These are phyloP conservation scores for Mesorhabditis sp. DNA, from an alignment of 2,888 invertebrate species.

Conservation along the genomic window DNA sequence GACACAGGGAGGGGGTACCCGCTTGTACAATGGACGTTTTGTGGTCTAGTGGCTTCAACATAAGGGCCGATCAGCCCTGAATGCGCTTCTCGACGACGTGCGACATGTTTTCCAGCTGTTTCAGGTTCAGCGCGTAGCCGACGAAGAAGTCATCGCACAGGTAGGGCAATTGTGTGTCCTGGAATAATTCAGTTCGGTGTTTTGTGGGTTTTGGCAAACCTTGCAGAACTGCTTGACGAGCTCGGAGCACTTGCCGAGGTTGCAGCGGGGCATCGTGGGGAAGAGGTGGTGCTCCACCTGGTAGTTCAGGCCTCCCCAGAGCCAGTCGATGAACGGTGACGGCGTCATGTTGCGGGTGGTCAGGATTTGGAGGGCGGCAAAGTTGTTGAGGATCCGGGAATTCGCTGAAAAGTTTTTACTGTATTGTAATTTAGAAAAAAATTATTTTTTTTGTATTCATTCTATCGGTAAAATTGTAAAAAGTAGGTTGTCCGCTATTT, in stretches of 20 bases:
- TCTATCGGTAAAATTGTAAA: too few species aligned
- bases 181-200: background rate
- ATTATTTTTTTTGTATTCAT: too few species aligned
- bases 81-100: constrained; percentile 26
- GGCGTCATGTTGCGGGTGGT: constrained; percentile 56
- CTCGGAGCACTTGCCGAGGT: constrained; percentile 38
- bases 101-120: constrained; percentile 49
- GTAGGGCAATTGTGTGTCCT: constrained; percentile 43
- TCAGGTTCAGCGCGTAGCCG: constrained; percentile 45
- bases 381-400: constrained; percentile 53
- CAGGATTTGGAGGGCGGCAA: constrained; percentile 54
- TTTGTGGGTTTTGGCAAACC: constrained; percentile 7
- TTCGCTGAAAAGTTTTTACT: constrained; percentile 34
- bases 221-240: constrained; percentile 48
- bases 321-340: constrained; percentile 52
- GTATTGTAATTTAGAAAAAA: background rate
- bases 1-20: constrained; percentile 19
- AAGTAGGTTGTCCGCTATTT: too few species aligned
- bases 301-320: constrained; percentile 57
- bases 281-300: constrained; percentile 56
- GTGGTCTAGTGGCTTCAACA: too few species aligned
- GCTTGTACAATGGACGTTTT: too few species aligned
- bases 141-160: constrained; percentile 50
- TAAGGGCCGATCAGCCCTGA: background rate
- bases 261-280: constrained; percentile 57